Evolutionary conservation across 1,140 invertebrate genomes (phyloP).

Genomic region (Drosophila funebris): DNA sequence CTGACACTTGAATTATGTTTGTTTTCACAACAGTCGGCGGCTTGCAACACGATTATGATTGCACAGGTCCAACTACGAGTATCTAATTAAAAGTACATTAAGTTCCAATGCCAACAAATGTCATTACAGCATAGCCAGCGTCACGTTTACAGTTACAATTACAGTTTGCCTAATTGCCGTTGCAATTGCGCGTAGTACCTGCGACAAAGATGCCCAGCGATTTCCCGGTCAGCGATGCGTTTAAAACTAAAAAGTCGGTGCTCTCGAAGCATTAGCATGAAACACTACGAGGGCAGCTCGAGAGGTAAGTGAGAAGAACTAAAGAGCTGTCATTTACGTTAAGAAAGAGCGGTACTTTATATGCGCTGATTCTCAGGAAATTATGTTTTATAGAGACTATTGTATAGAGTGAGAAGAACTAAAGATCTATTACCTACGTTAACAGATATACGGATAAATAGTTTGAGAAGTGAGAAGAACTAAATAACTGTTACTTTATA

Average conservation of each 20-base stretch:
- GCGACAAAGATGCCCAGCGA: slow-evolving; percentile 8
- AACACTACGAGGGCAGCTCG: slow-evolving; percentile 6
- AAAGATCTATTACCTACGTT: too few species aligned
- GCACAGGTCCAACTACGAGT: slow-evolving; percentile 5
- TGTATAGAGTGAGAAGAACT: too few species aligned
- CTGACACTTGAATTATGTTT: slow-evolving; percentile 56
- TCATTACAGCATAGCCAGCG: background rate
- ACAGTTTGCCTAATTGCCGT: slow-evolving; percentile 54
- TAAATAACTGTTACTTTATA: too few species aligned
- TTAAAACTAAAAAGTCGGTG: slow-evolving; percentile 39
- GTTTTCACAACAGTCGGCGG: slow-evolving; percentile 34
- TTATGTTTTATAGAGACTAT: too few species aligned
- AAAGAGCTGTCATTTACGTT: background rate
- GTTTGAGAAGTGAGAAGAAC: too few species aligned
- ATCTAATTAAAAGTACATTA: slow-evolving; percentile 74
- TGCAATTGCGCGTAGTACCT: slow-evolving; percentile 71
- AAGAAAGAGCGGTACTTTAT: too few species aligned
- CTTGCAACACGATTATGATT: background rate
- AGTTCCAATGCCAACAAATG: background rate
- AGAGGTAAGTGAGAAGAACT: background rate
- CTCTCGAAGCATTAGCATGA: slow-evolving; percentile 29
- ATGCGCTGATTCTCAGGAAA: too few species aligned
- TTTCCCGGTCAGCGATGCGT: slow-evolving; percentile 43
- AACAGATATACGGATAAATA: too few species aligned
- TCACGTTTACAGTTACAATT: slow-evolving; percentile 20